Percentiles rank a stretch among this genome's conserved stretches.
Evolutionary conservation across 2,888 invertebrate genomes (phyloP).

Genomic region (Dastarcus helophoroides): DNA sequence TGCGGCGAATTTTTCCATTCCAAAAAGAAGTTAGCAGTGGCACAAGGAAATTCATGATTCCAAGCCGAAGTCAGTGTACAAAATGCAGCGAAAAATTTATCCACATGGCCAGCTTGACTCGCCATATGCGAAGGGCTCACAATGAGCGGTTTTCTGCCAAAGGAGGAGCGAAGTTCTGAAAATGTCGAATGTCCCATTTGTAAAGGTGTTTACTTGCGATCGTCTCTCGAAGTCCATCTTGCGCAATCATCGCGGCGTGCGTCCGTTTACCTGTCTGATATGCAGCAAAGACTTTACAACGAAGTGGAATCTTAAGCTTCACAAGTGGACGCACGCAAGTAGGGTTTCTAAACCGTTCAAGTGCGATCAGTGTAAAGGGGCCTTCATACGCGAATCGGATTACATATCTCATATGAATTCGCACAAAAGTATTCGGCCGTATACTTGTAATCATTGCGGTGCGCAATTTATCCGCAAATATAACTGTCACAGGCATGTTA

Average conservation of each 20-base stretch:
- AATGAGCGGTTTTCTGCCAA: constrained; percentile 62
- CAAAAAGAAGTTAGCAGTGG: constrained; percentile 72
- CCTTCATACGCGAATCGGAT: constrained; percentile 71
- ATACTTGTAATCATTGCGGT: constrained; percentile 83
- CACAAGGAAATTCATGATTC: constrained; percentile 74
- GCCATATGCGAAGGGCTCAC: constrained; percentile 73
- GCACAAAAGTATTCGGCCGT: constrained; percentile 72
- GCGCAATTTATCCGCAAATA: constrained; percentile 81
- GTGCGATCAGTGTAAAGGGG: constrained; percentile 71
- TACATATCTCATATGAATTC: constrained; percentile 77
- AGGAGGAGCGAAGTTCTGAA: constrained; percentile 47
- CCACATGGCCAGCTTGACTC: constrained; percentile 68
- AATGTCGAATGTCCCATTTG: constrained; percentile 71
- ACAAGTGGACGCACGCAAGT: constrained; percentile 80
- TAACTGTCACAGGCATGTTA: constrained; percentile 76
- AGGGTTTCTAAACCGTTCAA: constrained; percentile 76
- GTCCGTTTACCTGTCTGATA: constrained; percentile 68
- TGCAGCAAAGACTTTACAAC: constrained; percentile 81
- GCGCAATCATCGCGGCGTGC: constrained; percentile 63
- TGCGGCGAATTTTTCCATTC: constrained; percentile 77
- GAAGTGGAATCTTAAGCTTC: constrained; percentile 81
- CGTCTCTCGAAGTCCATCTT: constrained; percentile 72
- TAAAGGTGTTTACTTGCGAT: constrained; percentile 60
- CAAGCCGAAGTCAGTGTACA: constrained; percentile 70
- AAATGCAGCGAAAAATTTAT: constrained; percentile 81